These are phyloP conservation scores for Seira musarum DNA, from an alignment of 2,888 invertebrate species.

Conservation along the genomic window DNA sequence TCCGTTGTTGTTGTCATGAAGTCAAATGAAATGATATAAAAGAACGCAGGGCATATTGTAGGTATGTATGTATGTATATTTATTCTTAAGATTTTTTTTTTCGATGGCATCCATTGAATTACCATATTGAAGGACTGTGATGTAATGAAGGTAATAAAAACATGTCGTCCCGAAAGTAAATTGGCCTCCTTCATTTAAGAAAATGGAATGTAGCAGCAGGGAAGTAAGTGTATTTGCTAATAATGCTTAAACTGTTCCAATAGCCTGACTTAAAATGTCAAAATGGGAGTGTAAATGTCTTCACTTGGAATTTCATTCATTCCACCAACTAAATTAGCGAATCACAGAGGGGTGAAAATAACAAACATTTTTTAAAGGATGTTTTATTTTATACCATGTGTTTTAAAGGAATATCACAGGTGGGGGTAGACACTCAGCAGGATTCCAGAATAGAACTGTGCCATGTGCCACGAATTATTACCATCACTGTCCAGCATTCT, in stretches of 20 bases:
- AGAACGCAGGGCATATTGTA: neutral
- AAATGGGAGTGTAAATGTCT: slow-evolving; percentile 9
- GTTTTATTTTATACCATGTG: neutral
- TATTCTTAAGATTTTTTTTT: neutral
- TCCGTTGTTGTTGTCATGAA: neutral
- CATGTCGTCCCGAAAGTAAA: slow-evolving; percentile 15
- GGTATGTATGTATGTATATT: neutral
- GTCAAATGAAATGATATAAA: neutral
- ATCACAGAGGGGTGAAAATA: no score
- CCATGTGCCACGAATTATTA: slow-evolving; percentile 20
- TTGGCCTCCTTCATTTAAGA: neutral
- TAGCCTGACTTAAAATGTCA: neutral
- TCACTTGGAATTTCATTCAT: slow-evolving; percentile 14
- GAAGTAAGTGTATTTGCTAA: neutral
- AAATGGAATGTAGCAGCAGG: neutral
- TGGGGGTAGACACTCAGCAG: neutral
- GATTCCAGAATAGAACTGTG: slow-evolving; percentile 15
- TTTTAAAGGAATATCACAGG: no score
- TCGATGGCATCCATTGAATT: slow-evolving; percentile 11
- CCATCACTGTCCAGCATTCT: slow-evolving; percentile 9
- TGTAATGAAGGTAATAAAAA: slow-evolving; percentile 8
- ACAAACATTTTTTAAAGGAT: neutral
- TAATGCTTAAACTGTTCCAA: no score
- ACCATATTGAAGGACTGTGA: neutral
- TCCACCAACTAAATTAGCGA: neutral